A percentile compares a stretch with the other conserved stretches of the same genome.
Evolutionary conservation across 2,888 invertebrate species (phyloP).

Genomic region (Rhorus exstirpatorius): DNA sequence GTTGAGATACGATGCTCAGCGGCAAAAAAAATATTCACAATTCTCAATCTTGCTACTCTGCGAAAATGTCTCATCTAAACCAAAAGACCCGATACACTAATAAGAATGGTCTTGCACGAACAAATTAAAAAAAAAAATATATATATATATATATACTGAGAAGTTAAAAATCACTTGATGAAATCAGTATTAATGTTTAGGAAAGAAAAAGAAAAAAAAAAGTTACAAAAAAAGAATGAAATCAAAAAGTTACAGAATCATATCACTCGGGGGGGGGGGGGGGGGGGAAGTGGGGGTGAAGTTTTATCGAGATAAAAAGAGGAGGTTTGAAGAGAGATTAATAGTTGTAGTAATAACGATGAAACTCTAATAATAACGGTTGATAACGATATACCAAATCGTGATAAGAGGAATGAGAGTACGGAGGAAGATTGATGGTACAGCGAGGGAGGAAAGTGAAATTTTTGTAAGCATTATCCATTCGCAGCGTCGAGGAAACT

Average conservation of each 20-base stretch:
- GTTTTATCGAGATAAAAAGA: slow-evolving; percentile 48
- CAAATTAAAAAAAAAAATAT: slow-evolving; percentile 58
- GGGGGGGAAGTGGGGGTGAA: too few species aligned
- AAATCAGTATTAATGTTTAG: slow-evolving; percentile 80
- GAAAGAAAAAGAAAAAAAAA: slow-evolving; percentile 65
- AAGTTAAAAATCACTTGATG: slow-evolving; percentile 79
- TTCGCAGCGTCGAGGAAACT: slow-evolving; percentile 15
- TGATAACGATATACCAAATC: slow-evolving; percentile 57
- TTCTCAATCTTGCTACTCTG: slow-evolving; percentile 32
- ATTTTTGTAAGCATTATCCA: neutral
- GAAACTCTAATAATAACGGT: slow-evolving; percentile 67
- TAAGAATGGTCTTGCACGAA: slow-evolving; percentile 53
- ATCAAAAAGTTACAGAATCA: slow-evolving; percentile 80
- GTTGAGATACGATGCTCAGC: neutral
- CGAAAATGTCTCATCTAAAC: slow-evolving; percentile 41
- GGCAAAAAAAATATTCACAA: slow-evolving; percentile 32
- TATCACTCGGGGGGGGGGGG: slow-evolving; percentile 81
- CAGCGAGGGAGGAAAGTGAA: neutral
- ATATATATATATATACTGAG: slow-evolving; percentile 44
- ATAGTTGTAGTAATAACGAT: slow-evolving; percentile 70
- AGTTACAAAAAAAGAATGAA: slow-evolving; percentile 51
- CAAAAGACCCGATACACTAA: slow-evolving; percentile 62
- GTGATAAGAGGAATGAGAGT: slow-evolving; percentile 52
- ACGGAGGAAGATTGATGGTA: neutral
- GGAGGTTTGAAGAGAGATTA: slow-evolving; percentile 73